A percentile compares a stretch with the other conserved stretches of the same genome.
phyloP scores from a whole-genome alignment of 1,140 invertebrate species.

The Drosophila takahashii region DNA sequence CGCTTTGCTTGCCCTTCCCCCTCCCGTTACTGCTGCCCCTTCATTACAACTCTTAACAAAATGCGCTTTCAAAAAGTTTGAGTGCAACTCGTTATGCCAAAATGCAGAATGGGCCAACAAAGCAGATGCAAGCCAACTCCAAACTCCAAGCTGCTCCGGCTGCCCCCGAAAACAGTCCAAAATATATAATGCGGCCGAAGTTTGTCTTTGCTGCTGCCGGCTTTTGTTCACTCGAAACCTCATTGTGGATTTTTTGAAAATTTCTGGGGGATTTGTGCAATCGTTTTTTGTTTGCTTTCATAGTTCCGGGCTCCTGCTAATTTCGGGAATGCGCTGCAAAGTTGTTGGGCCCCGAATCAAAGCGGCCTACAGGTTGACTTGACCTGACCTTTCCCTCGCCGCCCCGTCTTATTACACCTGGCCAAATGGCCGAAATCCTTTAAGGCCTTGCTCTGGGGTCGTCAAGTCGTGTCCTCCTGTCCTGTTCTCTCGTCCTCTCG shows the following conservation, averaged over 20 bases:
- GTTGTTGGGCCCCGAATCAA: conserved; percentile 48
- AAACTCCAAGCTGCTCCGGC: too few relatives aligned
- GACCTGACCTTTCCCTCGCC: conserved; percentile 14
- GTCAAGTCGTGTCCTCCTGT: conserved; percentile 24
- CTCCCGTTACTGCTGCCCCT: too few relatives aligned
- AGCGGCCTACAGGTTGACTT: conserved; percentile 56
- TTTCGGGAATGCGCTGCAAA: conserved; percentile 61
- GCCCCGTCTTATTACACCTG: conserved; percentile 24
- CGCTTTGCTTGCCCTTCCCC: neutral
- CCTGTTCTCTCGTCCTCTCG: too few relatives aligned
- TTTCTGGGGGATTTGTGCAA: conserved; percentile 27
- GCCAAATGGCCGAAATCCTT: conserved; percentile 50
- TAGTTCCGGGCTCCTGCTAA: conserved; percentile 55
- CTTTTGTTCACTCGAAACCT: conserved; percentile 42
- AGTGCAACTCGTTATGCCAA: conserved; percentile 73
- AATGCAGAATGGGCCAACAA: conserved; percentile 43
- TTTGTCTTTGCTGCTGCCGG: conserved; percentile 56
- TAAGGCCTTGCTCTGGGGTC: conserved; percentile 49
- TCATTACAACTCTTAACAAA: conserved; percentile 12
- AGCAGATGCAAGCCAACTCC: conserved; percentile 39
- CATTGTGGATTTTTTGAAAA: conserved; percentile 50
- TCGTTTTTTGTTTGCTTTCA: conserved; percentile 27
- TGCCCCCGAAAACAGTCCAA: conserved; percentile 6
- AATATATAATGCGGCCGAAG: conserved; percentile 51
- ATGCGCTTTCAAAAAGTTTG: conserved; percentile 68